Conservation (phyloP, 2,113 vertebrate genomes). For the Pagrus major region DNA sequence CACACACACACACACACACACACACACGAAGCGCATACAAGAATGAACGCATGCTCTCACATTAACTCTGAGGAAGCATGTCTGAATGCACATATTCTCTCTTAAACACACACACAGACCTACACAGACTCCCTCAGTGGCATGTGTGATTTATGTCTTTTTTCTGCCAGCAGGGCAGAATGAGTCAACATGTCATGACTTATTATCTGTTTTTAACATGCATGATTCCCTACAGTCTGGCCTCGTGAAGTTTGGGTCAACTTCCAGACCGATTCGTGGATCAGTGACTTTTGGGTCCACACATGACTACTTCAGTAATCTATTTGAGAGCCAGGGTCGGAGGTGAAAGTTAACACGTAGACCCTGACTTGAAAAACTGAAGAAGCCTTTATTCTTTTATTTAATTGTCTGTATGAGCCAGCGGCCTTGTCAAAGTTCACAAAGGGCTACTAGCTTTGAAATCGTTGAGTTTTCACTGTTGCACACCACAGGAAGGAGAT, state of each 20-base stretch:
- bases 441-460: neutral
- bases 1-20: slow-evolving; percentile 11
- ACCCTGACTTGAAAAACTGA: slow-evolving; percentile 16
- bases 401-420: slow-evolving; percentile 10
- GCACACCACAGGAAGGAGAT: neutral
- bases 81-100: slow-evolving; percentile 28
- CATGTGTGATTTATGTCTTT: slow-evolving; percentile 61
- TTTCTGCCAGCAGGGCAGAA: slow-evolving; percentile 37
- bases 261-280: slow-evolving; percentile 8
- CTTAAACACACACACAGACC: slow-evolving; percentile 5
- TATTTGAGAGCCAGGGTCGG: slow-evolving; percentile 29
- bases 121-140: slow-evolving; percentile 16
- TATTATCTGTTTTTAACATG: slow-evolving; percentile 69
- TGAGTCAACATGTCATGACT: slow-evolving; percentile 76
- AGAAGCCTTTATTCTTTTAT: slow-evolving; percentile 23
- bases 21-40: slow-evolving; percentile 3
- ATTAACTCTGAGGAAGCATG: slow-evolving; percentile 8
- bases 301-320: slow-evolving; percentile 43
- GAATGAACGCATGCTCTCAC: slow-evolving; percentile 25
- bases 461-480: neutral
- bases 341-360: slow-evolving; percentile 19
- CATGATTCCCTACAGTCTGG: slow-evolving; percentile 52
- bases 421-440: neutral
- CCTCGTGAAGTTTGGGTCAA: slow-evolving; percentile 46
- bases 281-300: slow-evolving; percentile 12